Evolutionary conservation across 2,113 vertebrate species (phyloP).

Genomic region (Entosphenus tridentatus): DNA sequence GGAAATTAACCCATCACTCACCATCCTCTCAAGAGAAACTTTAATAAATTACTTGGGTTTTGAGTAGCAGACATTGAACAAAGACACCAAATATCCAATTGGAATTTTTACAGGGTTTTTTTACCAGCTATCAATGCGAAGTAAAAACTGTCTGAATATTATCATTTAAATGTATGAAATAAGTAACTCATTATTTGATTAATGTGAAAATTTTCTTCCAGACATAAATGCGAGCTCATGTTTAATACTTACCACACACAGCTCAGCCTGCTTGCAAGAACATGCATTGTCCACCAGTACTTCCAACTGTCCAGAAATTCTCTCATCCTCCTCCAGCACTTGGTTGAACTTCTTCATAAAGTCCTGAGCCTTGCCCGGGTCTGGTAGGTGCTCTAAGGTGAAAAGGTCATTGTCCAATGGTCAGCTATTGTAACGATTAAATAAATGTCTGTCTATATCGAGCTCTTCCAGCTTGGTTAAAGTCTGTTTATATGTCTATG

Average conservation of each 20-base stretch:
- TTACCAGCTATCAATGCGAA: too few species aligned
- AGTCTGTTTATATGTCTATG: too few species aligned
- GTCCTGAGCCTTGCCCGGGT: constrained; percentile 94
- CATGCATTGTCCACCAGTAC: constrained; percentile 80
- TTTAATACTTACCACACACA: constrained; percentile 68
- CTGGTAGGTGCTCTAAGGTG: constrained; percentile 66
- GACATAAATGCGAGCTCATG: neutral
- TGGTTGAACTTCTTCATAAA: constrained; percentile 99
- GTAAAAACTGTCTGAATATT: neutral
- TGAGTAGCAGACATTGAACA: too few species aligned
- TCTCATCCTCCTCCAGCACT: constrained; percentile 86
- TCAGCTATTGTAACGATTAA: constrained; percentile 2
- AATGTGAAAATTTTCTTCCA: neutral
- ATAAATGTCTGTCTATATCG: too few species aligned
- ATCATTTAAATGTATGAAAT: neutral
- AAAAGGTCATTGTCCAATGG: constrained; percentile 14
- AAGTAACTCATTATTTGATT: neutral
- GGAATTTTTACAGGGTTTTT: too few species aligned
- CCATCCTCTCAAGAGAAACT: too few species aligned
- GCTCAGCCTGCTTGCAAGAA: constrained; percentile 89
- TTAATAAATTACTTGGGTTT: too few species aligned
- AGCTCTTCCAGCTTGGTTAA: too few species aligned
- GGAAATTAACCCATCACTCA: too few species aligned
- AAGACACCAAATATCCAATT: too few species aligned
- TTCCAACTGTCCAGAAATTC: constrained; percentile 63